A percentile compares a stretch with the other conserved stretches of the same genome.
phyloP scores from a whole-genome alignment of 2,113 vertebrate species.

The Condylura cristata region DNA sequence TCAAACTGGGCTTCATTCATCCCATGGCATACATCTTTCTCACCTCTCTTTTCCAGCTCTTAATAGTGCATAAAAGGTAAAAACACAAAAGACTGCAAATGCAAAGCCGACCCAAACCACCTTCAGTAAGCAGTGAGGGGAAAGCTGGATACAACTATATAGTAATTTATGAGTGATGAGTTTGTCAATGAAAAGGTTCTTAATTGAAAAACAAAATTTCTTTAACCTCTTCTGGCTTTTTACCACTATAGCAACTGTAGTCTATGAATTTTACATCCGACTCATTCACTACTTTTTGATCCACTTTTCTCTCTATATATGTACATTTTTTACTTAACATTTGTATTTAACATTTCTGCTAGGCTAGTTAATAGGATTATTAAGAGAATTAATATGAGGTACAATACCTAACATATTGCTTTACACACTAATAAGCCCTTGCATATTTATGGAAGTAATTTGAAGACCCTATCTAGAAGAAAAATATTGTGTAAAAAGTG shows the following conservation, averaged over 20 bases:
- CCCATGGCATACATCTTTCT: not conserved
- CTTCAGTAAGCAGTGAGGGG: not conserved
- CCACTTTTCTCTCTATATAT: not conserved
- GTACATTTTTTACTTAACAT: not conserved
- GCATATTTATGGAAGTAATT: not conserved
- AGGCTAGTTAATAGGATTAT: not conserved
- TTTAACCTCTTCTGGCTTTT: conserved; percentile 1
- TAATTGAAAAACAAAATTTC: not conserved
- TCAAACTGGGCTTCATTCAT: not conserved
- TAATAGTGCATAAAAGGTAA: not conserved
- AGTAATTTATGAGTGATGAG: not conserved
- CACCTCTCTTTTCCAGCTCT: not conserved
- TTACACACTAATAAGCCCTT: not conserved
- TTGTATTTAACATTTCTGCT: not conserved
- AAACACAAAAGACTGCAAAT: not conserved
- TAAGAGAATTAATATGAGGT: not conserved
- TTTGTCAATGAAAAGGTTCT: conserved; percentile 17
- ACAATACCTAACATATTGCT: not conserved
- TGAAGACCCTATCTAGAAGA: not conserved
- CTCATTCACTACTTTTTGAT: not conserved
- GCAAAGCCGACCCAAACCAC: not conserved
- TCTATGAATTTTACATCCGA: conserved; percentile 48
- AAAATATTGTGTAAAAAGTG: not conserved
- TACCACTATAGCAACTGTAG: not conserved
- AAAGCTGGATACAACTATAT: not conserved